Evolutionary conservation across 2,888 invertebrate genomes (phyloP), one percentile per base, ranked within the genome.

Genomic region (Drosophila antonietae): DNA sequence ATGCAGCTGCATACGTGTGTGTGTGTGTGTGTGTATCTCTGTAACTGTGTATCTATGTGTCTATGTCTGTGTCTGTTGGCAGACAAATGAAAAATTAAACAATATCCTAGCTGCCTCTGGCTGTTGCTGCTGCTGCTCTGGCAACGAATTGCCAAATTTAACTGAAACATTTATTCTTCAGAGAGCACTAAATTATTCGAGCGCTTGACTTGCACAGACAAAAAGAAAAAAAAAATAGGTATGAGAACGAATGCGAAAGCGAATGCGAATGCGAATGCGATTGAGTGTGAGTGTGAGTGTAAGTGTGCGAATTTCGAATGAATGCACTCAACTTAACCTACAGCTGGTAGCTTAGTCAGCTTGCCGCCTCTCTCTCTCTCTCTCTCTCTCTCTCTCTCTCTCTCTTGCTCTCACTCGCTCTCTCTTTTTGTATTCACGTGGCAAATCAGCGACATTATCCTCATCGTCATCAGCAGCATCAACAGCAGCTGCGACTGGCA

Each of bases 71-170:
- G 52, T 52, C 28, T 62, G 39, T n/a, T 64, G 35, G 49, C 56
- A 76, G 61, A 77, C 77, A 80, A 81, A 89, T 87, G 89, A 87
- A 87, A 87, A 87, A 87, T 89, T 88, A 89, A 88, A 89, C 89
- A 87, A 89, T 87, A 88, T 87, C 61, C 78, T 75, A 64, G 78
- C 58, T 75, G 73, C 66, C 58, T 47, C 57, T 68, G 72, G 63
- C 73, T 46, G 49, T 39, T 69, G 57, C 57, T 68, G 56, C 57
- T 68, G 56, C 57, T 51, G 49, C 58, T 59, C 57, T 62, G 72
- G 63, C 73, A 86, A 87, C 80, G 89, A 87, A 84, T 89, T 84
- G 86, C 85, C 49, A 77, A 88, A 76, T 88, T 89, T 89, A 89
- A 86, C 86, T 80, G 82, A 81, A 87, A 80, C 88, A 87, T 87